Conservation (phyloP, 2,797 vertebrate genomes). For the Darevskia mixta region DNA sequence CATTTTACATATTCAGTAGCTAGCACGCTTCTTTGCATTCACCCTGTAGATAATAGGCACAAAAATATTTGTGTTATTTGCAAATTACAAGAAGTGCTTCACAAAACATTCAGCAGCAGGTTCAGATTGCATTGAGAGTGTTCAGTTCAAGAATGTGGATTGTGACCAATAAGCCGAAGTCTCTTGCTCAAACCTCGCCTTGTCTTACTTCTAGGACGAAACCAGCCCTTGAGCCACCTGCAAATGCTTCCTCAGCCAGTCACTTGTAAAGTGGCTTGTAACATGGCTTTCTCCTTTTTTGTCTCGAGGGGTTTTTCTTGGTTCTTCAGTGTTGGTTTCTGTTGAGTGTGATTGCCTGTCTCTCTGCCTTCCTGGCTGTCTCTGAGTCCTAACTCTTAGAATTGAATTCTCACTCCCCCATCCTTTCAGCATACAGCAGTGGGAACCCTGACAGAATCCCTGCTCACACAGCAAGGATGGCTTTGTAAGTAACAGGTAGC, state of each 20-base stretch:
- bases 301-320: rapidly evolving
- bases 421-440: not conserved
- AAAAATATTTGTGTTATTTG: not conserved
- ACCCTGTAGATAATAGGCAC: not conserved
- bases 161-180: rapidly evolving
- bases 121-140: not conserved
- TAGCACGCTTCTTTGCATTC: not conserved
- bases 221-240: not conserved
- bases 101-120: not conserved
- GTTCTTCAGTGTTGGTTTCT: not conserved
- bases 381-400: not conserved
- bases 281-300: not conserved
- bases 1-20: too few species aligned
- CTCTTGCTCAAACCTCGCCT: too few species aligned
- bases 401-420: not conserved
- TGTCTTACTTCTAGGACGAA: not conserved
- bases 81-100: not conserved
- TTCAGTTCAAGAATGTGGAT: not conserved
- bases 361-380: not conserved
- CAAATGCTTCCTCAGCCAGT: not conserved
- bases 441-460: not conserved
- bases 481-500: slow-evolving; percentile 16
- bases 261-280: not conserved
- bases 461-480: not conserved
- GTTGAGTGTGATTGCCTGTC: not conserved